phyloP scores from a whole-genome alignment of 2,797 vertebrate genomes.

The Sparidentex hasta region DNA sequence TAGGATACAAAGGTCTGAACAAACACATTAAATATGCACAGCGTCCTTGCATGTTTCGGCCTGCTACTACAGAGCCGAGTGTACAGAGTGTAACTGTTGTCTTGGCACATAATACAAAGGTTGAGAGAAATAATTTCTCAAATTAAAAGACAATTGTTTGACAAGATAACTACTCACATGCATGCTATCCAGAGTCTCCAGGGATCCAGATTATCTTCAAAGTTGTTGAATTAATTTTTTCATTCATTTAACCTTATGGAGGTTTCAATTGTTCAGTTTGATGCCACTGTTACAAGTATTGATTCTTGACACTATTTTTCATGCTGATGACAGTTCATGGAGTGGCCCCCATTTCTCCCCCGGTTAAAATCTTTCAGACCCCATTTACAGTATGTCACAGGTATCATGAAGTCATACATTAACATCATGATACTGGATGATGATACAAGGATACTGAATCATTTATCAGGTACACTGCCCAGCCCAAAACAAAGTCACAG shows the following conservation, averaged over 20 bases:
- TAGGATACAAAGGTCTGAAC: slow-evolving; percentile 11
- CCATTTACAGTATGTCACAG: neutral
- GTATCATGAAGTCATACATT: neutral
- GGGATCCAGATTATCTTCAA: neutral
- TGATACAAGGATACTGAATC: neutral
- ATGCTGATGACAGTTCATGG: neutral
- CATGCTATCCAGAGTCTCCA: neutral
- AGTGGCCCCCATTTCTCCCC: neutral
- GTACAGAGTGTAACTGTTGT: slow-evolving; percentile 15
- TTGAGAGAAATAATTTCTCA: slow-evolving; percentile 5
- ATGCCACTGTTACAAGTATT: neutral
- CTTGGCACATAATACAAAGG: slow-evolving; percentile 29
- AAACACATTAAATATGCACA: slow-evolving; percentile 12
- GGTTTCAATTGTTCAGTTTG: neutral
- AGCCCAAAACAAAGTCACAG: no score
- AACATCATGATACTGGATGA: neutral
- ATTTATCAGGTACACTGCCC: no score
- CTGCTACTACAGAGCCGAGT: slow-evolving; percentile 29
- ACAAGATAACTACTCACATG: slow-evolving; percentile 39
- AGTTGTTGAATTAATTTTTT: neutral
- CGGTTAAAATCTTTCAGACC: neutral
- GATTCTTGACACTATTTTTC: neutral
- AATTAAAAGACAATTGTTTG: slow-evolving; percentile 32
- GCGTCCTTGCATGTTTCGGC: slow-evolving; percentile 37
- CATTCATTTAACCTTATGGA: neutral